Conservation (phyloP, 2,113 vertebrate genomes). For the Myotis yumanensis region DNA sequence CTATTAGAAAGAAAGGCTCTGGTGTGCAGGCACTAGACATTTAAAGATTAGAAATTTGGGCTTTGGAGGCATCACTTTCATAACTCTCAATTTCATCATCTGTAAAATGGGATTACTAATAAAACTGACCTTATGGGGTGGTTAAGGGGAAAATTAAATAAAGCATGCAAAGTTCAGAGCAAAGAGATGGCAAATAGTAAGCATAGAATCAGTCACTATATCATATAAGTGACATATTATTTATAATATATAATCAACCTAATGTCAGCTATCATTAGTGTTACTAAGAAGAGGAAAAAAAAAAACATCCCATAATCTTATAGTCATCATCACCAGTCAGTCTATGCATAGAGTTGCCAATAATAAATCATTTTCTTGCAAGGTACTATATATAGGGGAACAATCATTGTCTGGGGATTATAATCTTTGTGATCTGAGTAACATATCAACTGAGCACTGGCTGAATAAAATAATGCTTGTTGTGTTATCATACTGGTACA, state of each 20-base stretch:
- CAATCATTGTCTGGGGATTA: neutral
- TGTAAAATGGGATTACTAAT: neutral
- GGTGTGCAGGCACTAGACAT: neutral
- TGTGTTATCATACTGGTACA: neutral
- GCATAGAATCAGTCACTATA: neutral
- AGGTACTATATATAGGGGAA: neutral
- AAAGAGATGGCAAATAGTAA: neutral
- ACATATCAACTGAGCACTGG: neutral
- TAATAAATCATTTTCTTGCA: neutral
- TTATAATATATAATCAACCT: neutral
- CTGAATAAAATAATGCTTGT: neutral
- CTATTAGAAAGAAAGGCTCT: neutral
- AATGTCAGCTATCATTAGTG: neutral
- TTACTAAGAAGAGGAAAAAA: neutral
- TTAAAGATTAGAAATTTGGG: neutral
- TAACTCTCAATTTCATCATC: neutral
- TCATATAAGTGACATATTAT: neutral
- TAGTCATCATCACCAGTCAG: neutral
- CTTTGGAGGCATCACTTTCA: neutral
- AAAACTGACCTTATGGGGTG: neutral
- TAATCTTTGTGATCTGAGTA: neutral
- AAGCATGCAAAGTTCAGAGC: neutral
- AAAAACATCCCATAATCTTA: neutral
- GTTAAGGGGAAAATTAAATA: neutral
- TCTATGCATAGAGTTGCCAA: neutral